Base-by-base conservation (phyloP, 2,113 vertebrate species). In the Pica pica region DNA sequence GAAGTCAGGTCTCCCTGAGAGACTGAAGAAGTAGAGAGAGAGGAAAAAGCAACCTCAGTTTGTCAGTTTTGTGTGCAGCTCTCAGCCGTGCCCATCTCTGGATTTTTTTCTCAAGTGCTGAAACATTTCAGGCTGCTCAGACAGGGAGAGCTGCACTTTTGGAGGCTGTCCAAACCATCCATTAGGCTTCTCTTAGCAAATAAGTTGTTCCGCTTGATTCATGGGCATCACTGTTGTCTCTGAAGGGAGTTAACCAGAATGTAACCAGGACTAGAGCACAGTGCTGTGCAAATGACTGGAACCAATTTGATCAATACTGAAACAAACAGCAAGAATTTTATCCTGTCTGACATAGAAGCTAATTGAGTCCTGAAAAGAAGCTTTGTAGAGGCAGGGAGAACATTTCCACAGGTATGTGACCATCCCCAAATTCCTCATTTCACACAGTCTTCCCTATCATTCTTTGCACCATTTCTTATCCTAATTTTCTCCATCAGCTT, bases 151-250 rank as follows among this genome's bases (percentile, higher is more conserved):
- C 44, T 87, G 83, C 4, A 11, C 52, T 90, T 96, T 85, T 97
- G 96, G 92, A 96, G 74, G 33, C 56, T 50, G 42, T 94, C 95
- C 96, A 96, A 95, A 87, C 61, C 78, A 93, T 96, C 95, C 97
- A 96, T 97, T 97, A 97, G 71, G 74, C 79, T 89, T 67, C 77
- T 75, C 44, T 76, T 85, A 73, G 88, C 1, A 16, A 91, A 75
- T 76, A 96, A 88, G 91, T 67, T 64, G 86, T 41, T 91, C 83
- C 70, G 77, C 65, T 46, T 76, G 74, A 86, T 93, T 94, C 94
- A 71, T 28, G 64, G 70, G 63, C 79, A 89, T 27, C 4, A 13
- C 37, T 69, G 73, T 24, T 78, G 55, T 64, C 93, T 90, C 83
- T 92, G 75, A 88, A 92, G 35, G 35, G 77, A 94, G 67, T 89